Evolutionary conservation across 1,140 invertebrate genomes (phyloP).

Genomic region (Brachionus calyciflorus): DNA sequence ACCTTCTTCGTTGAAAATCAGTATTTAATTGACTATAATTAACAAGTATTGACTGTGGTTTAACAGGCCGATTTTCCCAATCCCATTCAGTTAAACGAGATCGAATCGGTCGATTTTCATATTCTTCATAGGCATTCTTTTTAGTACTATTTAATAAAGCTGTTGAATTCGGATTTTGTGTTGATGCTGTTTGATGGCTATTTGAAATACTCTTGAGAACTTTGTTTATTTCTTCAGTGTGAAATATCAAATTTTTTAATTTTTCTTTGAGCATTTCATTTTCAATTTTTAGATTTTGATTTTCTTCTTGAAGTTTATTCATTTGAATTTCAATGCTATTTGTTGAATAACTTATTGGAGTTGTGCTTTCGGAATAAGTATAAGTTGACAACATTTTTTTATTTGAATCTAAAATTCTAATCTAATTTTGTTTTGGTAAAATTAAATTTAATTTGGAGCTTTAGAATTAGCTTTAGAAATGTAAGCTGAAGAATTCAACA

Average conservation of each 20-base stretch:
- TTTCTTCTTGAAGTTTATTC: background rate
- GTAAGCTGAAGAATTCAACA: too few relatives aligned
- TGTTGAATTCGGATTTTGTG: too few relatives aligned
- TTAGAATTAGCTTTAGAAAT: too few relatives aligned
- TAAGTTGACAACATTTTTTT: background rate
- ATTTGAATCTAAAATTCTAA: too few relatives aligned
- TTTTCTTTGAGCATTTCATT: background rate
- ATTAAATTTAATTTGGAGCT: too few relatives aligned
- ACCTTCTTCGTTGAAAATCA: constrained; percentile 21
- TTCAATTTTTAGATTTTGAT: background rate
- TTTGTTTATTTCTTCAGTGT: background rate
- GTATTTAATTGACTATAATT: background rate
- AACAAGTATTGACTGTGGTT: constrained; percentile 3
- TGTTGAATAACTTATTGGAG: background rate
- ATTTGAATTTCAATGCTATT: background rate
- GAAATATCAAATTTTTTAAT: constrained; percentile 8
- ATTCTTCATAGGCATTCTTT: constrained; percentile 14
- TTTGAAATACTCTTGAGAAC: background rate
- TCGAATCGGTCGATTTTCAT: background rate
- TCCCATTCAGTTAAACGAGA: constrained; percentile 12
- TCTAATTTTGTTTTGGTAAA: too few relatives aligned
- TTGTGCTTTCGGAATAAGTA: background rate
- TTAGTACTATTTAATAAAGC: too few relatives aligned
- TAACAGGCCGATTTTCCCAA: constrained; percentile 8
- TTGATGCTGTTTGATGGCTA: too few relatives aligned